Evolutionary conservation across 2,888 invertebrate species (phyloP).

Genomic region (Meganola albula): DNA sequence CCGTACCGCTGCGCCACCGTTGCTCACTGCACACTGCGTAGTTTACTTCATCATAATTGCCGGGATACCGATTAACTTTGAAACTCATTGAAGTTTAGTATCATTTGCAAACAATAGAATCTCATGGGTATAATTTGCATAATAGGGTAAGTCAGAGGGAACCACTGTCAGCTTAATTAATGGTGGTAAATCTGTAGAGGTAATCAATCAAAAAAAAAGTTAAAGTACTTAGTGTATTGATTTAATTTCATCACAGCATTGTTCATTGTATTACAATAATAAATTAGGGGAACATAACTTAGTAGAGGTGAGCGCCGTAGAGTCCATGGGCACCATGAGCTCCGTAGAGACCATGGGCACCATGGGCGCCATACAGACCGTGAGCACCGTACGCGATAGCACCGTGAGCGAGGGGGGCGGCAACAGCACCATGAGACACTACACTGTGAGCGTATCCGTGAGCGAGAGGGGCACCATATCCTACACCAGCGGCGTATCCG

Average conservation of each 20-base stretch:
- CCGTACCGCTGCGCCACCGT: too few species aligned
- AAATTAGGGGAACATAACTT: constrained; percentile 19
- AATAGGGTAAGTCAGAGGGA: too few species aligned
- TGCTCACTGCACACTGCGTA: too few species aligned
- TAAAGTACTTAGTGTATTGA: constrained; percentile 8
- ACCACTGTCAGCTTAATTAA: too few species aligned
- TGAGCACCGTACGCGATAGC: constrained; percentile 28
- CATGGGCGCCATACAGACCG: constrained; percentile 21
- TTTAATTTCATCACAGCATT: constrained; percentile 34
- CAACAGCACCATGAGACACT: constrained; percentile 29
- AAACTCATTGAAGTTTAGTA: too few species aligned
- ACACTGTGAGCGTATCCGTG: constrained; percentile 25
- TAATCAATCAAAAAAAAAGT: neutral
- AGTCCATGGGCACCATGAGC: constrained; percentile 34
- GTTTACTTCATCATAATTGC: too few species aligned
- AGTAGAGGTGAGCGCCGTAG: constrained; percentile 33
- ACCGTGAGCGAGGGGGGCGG: constrained; percentile 35
- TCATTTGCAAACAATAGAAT: too few species aligned
- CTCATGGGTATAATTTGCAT: too few species aligned
- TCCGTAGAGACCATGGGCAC: constrained; percentile 18
- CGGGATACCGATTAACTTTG: too few species aligned
- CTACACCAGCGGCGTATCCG: constrained; percentile 22
- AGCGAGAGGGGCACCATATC: constrained; percentile 26
- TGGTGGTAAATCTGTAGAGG: too few species aligned
- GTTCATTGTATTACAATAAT: constrained; percentile 29